Percentiles rank a stretch among this genome's conserved stretches.
Conservation (phyloP, 2,888 invertebrate genomes). For the Apamea anceps region DNA sequence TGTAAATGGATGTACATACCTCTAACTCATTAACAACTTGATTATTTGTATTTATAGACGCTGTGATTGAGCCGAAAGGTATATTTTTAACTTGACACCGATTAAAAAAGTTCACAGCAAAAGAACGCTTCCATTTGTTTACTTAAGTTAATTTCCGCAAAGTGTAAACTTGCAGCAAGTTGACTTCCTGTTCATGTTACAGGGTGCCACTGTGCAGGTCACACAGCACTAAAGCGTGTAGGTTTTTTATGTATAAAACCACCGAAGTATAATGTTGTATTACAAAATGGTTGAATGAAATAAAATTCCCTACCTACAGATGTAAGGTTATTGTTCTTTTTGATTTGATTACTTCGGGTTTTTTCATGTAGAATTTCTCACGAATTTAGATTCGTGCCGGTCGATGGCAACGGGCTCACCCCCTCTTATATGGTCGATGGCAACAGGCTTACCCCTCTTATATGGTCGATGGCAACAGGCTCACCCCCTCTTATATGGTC, state of each 20-base stretch:
- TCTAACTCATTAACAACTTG: background rate
- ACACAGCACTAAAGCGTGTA: background rate
- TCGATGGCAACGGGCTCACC: background rate
- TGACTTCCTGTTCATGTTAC: slow-evolving; percentile 1
- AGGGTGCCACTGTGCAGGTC: background rate
- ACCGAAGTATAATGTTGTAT: background rate
- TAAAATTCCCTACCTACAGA: background rate
- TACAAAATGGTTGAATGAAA: too few relatives aligned
- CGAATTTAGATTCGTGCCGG: background rate
- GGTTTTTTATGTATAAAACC: background rate
- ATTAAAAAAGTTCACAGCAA: background rate
- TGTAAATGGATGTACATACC: too few relatives aligned
- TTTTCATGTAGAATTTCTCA: background rate
- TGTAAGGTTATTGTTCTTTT: background rate
- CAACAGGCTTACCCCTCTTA: too few relatives aligned
- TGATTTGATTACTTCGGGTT: too few relatives aligned
- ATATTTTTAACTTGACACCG: slow-evolving; percentile 8
- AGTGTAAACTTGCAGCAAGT: background rate
- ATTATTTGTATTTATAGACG: background rate
- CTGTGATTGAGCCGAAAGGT: background rate
- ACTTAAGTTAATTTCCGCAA: background rate
- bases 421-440: too few relatives aligned
- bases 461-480: background rate
- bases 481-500: background rate
- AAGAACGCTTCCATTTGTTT: background rate